Evolutionary conservation across 2,113 vertebrate genomes (phyloP).

Genomic region (Lethenteron reissneri): DNA sequence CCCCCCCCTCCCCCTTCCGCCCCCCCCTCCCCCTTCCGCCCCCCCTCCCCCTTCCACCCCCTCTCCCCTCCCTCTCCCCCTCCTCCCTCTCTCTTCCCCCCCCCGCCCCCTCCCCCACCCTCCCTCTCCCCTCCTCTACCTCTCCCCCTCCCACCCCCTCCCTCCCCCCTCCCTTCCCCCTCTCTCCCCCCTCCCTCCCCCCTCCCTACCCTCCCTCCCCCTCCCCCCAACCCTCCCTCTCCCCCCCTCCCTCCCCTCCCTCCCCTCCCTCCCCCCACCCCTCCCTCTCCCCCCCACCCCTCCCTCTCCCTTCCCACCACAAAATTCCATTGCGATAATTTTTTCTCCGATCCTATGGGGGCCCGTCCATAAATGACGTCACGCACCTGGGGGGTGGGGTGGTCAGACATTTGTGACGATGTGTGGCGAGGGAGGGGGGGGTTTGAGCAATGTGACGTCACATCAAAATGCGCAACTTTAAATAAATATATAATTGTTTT

Average conservation of each 20-base stretch:
- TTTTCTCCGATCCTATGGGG: too few species aligned
- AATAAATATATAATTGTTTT: too few species aligned
- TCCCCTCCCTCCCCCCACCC: not conserved
- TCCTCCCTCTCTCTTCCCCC: not conserved
- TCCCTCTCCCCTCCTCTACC: not conserved
- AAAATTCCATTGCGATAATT: too few species aligned
- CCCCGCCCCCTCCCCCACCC: not conserved
- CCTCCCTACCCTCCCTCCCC: not conserved
- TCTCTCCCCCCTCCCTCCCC: not conserved
- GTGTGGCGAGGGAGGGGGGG: too few species aligned
- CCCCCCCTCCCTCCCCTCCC: not conserved
- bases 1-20: too few species aligned
- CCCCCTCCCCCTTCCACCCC: too few species aligned
- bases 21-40: not conserved
- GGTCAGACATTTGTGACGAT: too few species aligned
- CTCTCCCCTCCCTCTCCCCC: not conserved
- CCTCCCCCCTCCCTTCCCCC: too few species aligned
- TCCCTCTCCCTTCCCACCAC: not conserved
- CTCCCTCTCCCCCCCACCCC: not conserved
- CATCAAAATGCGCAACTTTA: too few species aligned
- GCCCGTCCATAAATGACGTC: too few species aligned
- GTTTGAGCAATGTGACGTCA: too few species aligned
- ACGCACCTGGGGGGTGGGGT: too few species aligned
- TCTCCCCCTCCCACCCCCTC: not conserved
- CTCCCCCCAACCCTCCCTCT: not conserved